A percentile compares a stretch with the other conserved stretches of the same genome.
These are phyloP conservation scores for Channa striata DNA, from an alignment of 2,797 vertebrate species.

Conservation along the genomic window DNA sequence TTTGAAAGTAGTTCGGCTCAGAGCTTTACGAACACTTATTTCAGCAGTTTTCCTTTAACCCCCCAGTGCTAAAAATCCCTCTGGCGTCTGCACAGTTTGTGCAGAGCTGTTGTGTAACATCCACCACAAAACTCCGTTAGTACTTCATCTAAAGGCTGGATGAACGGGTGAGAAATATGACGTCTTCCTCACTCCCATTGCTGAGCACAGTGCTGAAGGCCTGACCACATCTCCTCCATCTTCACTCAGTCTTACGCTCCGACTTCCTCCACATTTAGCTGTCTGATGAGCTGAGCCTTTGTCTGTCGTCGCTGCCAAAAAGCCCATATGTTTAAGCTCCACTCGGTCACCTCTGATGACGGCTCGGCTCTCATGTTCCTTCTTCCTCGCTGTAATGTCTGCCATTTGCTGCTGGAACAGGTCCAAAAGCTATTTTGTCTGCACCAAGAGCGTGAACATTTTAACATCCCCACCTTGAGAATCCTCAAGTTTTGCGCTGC, in stretches of 20 bases:
- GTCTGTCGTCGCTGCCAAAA: slow-evolving; percentile 51
- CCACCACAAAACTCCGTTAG: slow-evolving; percentile 70
- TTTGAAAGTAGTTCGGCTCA: slow-evolving; percentile 50
- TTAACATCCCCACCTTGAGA: neutral
- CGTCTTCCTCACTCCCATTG: slow-evolving; percentile 7
- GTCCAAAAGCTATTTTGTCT: slow-evolving; percentile 5
- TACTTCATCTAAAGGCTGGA: slow-evolving; percentile 62
- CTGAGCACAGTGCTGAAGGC: slow-evolving; percentile 13
- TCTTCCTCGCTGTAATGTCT: slow-evolving; percentile 10
- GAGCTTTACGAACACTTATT: slow-evolving; percentile 57
- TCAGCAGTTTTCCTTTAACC: slow-evolving; percentile 64
- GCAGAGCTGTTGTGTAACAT: slow-evolving; percentile 59
- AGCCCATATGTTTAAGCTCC: slow-evolving; percentile 42
- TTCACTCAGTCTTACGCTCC: slow-evolving; percentile 20
- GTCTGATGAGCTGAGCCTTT: slow-evolving; percentile 32
- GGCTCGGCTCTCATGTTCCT: slow-evolving; percentile 21
- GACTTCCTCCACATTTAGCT: slow-evolving; percentile 51
- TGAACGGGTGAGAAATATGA: neutral
- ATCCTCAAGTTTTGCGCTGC: neutral
- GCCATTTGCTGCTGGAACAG: neutral
- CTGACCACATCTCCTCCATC: slow-evolving; percentile 13
- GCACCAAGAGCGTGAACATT: neutral
- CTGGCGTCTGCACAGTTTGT: slow-evolving; percentile 44
- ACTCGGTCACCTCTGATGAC: slow-evolving; percentile 16
- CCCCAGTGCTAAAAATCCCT: slow-evolving; percentile 44